phyloP scores from a whole-genome alignment of 2,888 invertebrate species.

The Apeira syringaria region DNA sequence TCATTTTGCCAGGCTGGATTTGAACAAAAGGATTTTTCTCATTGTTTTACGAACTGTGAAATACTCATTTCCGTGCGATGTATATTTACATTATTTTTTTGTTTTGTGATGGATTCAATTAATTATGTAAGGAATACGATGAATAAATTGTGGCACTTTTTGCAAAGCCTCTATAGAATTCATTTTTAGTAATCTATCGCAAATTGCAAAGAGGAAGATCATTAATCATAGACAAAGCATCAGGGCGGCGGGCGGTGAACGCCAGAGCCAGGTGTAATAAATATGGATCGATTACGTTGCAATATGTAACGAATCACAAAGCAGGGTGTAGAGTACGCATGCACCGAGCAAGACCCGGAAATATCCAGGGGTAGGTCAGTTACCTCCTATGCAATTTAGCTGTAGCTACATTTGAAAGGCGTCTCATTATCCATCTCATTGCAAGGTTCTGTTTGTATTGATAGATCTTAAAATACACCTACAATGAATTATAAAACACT shows the following conservation, averaged over 20 bases:
- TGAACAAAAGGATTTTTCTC: constrained; percentile 70
- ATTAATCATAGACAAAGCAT: constrained; percentile 15
- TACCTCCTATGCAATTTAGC: constrained; percentile 40
- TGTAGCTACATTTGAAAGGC: constrained; percentile 26
- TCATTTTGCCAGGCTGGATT: constrained; percentile 60
- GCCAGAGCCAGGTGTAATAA: constrained; percentile 23
- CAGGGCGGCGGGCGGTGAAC: constrained; percentile 5
- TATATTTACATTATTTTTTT: constrained; percentile 19
- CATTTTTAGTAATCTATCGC: background rate
- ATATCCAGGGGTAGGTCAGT: constrained; percentile 68
- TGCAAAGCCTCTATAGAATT: background rate
- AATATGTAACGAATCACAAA: constrained; percentile 48
- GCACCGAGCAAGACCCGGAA: constrained; percentile 51
- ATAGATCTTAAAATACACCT: too few relatives aligned
- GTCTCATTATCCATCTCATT: background rate
- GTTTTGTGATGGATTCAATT: constrained; percentile 18
- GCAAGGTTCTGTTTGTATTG: too few relatives aligned
- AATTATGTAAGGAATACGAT: constrained; percentile 10
- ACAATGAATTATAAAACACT: too few relatives aligned
- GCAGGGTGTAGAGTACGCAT: constrained; percentile 54
- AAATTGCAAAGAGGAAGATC: constrained; percentile 10
- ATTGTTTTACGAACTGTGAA: constrained; percentile 48
- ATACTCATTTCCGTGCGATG: constrained; percentile 29
- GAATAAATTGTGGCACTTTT: constrained; percentile 7
- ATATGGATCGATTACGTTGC: constrained; percentile 58